Percentiles rank a stretch among this genome's conserved stretches.
phyloP scores from a whole-genome alignment of 2,888 invertebrate genomes.

The Yponomeuta evonymella region DNA sequence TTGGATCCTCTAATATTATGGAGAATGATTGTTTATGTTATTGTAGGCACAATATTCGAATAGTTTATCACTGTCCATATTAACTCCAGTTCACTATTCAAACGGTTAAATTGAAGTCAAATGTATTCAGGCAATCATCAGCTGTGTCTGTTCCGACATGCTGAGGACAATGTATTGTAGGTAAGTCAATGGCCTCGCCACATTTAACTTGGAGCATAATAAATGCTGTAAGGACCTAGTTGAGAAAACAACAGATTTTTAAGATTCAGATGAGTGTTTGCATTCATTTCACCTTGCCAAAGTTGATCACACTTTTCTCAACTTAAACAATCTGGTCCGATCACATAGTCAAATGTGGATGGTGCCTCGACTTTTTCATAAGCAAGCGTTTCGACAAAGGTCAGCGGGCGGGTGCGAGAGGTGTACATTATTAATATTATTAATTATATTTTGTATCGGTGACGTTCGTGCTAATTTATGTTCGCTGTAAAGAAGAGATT shows the following conservation, averaged over 20 bases:
- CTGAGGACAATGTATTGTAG: neutral
- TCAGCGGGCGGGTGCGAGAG: slow-evolving; percentile 32
- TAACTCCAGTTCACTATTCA: neutral
- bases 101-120: neutral
- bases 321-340: neutral
- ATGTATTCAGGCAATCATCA: neutral
- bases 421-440: slow-evolving; percentile 48
- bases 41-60: neutral
- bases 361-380: neutral
- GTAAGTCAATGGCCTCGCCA: neutral
- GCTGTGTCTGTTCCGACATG: neutral
- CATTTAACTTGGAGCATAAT: neutral
- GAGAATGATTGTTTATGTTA: neutral
- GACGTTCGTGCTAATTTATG: slow-evolving; percentile 64
- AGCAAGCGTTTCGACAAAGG: slow-evolving; percentile 17
- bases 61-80: neutral
- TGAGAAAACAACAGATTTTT: neutral
- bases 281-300: neutral
- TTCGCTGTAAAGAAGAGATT: slow-evolving; percentile 57
- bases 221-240: neutral
- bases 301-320: neutral
- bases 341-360: neutral
- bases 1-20: neutral
- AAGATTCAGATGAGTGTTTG: neutral
- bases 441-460: slow-evolving; percentile 67